These are phyloP conservation scores for Anoplophora glabripennis DNA, from an alignment of 1,140 invertebrate genomes.

Conservation along the genomic window DNA sequence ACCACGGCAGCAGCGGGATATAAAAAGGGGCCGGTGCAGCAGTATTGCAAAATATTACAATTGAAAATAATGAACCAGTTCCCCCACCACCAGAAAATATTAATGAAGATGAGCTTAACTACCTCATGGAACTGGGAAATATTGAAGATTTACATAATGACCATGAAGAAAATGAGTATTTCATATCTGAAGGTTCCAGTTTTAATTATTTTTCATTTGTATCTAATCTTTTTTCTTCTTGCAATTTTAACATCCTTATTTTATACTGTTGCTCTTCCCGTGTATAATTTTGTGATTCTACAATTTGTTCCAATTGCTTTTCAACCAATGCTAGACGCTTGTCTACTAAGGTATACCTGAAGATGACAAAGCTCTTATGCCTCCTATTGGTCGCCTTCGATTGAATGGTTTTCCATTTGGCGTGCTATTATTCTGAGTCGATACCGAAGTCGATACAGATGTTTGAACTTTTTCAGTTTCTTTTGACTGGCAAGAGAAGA, in stretches of 20 bases:
- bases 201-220: constrained; percentile 1
- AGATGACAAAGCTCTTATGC: too few relatives aligned
- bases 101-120: constrained; percentile 7
- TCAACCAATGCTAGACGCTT: constrained; percentile 7
- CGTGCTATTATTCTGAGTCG: constrained; percentile 2
- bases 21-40: too few relatives aligned
- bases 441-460: not conserved
- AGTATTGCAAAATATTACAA: too few relatives aligned
- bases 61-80: too few relatives aligned
- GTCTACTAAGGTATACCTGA: too few relatives aligned
- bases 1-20: too few relatives aligned
- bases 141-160: constrained; percentile 2
- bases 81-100: too few relatives aligned
- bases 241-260: constrained; percentile 6
- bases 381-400: too few relatives aligned
- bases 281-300: constrained; percentile 7
- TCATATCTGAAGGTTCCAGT: constrained; percentile 3
- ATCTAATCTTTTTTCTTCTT: constrained; percentile 9
- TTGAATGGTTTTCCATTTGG: constrained; percentile 4
- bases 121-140: constrained; percentile 6
- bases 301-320: constrained; percentile 7
- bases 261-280: constrained; percentile 2
- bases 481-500: constrained; percentile 4
- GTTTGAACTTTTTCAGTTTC: constrained; percentile 8
- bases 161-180: constrained; percentile 1